Base-by-base conservation (phyloP, 92 coral and sea anemone species). In the Zoanthus solanderi region DNA sequence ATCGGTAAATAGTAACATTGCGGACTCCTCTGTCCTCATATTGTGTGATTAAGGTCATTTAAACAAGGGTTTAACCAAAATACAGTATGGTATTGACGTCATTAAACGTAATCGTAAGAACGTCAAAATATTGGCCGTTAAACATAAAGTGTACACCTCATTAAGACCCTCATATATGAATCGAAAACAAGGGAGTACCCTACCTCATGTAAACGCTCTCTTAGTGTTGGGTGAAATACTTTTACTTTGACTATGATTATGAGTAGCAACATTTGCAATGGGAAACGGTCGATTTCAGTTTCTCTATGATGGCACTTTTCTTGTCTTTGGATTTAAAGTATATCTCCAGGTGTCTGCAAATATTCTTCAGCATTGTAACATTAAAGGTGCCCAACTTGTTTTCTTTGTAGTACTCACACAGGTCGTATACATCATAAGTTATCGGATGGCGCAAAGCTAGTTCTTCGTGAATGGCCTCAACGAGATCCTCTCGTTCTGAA, bases 381-480 rank as follows among this genome's bases (percentile, higher is more conserved):
- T 86, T 88, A 75, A 93, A 83, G 50, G 61, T 85, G 32, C 79
- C 73, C 53, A 91, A 89, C 82, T 76, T 92, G 68, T 72, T 57
- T 73, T 83, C 78, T 76, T 73, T 89, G 78, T 71, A 79, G 57
- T 71, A 84, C 53, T 91, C 89, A 30, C 92, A 89, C 13, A 92
- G 89, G 65, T 92, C 89, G 75, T 86, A 92, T 80, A 75, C 65
- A 81, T 92, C 92, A 44, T 78, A 92, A 5, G 71, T 61, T 63
- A 92, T 89, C 5, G 95, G 95, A 71, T 92, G 91, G 79, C 86
- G 86, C 54, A 87, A 61, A 31, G 66, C 71, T 16, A 89, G 28
- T 76, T 74, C 90, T 52, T 73, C 83, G 28, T 68, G 44, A 9
- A 85, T 67, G 44, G 48, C 44, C 46, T 76, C 85, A 69, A 93